phyloP scores from a whole-genome alignment of 2,888 invertebrate genomes.

The Troilus luridus region DNA sequence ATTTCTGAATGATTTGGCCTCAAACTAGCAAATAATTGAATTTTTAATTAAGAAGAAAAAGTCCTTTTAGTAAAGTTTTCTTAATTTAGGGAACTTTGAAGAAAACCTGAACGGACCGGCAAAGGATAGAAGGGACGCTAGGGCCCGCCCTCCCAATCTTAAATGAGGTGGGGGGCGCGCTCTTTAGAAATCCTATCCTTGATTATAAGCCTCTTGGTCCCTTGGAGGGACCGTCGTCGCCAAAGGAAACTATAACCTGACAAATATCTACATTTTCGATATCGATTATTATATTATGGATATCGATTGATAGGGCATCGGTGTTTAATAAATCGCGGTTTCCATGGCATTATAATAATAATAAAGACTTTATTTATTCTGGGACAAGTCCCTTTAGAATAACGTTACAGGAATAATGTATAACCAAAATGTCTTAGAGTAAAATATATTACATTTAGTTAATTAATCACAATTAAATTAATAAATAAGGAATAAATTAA shows the following conservation, averaged over 20 bases:
- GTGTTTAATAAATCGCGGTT: no score
- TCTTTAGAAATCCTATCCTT: conserved; percentile 44
- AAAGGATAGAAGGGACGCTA: conserved; percentile 30
- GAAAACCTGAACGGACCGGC: not conserved
- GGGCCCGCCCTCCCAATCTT: not conserved
- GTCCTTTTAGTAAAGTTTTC: conserved; percentile 36
- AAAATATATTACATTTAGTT: no score
- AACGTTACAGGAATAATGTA: no score
- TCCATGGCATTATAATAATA: no score
- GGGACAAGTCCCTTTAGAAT: no score
- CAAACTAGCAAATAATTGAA: conserved; percentile 25
- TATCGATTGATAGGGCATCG: not conserved
- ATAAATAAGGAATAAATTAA: no score
- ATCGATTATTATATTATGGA: no score
- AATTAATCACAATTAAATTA: no score
- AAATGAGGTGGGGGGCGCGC: conserved; percentile 3
- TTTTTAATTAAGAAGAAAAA: conserved; percentile 39
- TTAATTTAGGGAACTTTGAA: conserved; percentile 37
- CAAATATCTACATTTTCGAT: not conserved
- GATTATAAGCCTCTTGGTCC: conserved; percentile 29
- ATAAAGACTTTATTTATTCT: no score
- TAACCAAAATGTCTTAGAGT: no score
- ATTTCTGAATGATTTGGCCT: not conserved
- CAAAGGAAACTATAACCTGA: not conserved
- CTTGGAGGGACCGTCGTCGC: not conserved